A percentile compares a stretch with the other conserved stretches of the same genome.
Evolutionary conservation across 1,140 invertebrate species (phyloP).

Genomic region (Oreohelix idahoensis): DNA sequence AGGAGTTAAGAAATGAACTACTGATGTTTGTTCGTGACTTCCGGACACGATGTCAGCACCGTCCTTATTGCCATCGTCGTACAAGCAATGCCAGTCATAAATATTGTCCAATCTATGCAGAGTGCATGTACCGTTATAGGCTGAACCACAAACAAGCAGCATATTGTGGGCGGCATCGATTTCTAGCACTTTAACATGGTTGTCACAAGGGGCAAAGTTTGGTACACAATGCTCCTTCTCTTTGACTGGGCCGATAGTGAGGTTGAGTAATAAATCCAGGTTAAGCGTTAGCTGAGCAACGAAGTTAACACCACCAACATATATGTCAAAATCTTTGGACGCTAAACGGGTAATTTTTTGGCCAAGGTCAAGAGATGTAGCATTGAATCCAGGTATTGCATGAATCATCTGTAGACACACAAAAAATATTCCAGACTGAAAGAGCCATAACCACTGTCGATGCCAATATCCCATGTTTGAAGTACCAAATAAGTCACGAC

Average conservation of each 20-base stretch:
- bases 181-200: background rate
- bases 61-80: background rate
- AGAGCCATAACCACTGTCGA: no score
- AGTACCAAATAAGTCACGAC: no score
- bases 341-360: background rate
- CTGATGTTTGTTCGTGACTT: background rate
- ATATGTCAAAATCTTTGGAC: background rate
- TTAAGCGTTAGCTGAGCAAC: background rate
- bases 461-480: no score
- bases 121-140: constrained; percentile 29
- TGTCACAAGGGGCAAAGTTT: constrained; percentile 24
- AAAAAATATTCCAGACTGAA: background rate
- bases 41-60: background rate
- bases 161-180: background rate
- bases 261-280: background rate
- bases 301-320: background rate
- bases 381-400: background rate
- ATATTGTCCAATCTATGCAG: background rate
- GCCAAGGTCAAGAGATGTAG: background rate
- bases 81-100: background rate
- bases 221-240: background rate
- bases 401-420: background rate
- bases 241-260: constrained; percentile 12
- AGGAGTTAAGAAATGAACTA: background rate
- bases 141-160: constrained; percentile 30